Evolutionary conservation across 2,888 invertebrate species (phyloP), one percentile per base, ranked within the genome.

Genomic region (Hirtodrosophila confusa): DNA sequence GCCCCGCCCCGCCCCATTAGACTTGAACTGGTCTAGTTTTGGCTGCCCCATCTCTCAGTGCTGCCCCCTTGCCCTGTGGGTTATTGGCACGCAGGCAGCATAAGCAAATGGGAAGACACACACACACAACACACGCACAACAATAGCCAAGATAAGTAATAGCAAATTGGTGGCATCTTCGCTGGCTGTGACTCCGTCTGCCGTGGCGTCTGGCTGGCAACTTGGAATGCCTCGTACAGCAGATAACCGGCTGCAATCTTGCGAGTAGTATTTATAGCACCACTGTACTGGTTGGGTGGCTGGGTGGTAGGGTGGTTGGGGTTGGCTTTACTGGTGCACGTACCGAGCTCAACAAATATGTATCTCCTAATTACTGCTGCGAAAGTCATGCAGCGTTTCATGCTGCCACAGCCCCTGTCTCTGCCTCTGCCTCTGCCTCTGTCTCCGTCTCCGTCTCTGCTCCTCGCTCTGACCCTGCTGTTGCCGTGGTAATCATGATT

Each of bases 401-500:
- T 43, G 51, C 48, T 57, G 63, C 56, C 31, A 17, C 44, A 7
- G 12, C 39, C 31, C 10, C 2, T 44, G 40, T 17, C 31, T 7
- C 31, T 4, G 9, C 1, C 9, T 6, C 27, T 40, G 8, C 35
- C 27, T 10, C 9, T 24, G 12, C 23, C n/a, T 2, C 31, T 35
- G 29, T n/a, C n/a, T n/a, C n/a, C n/a, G 23, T 6, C 31, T 3
- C 31, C 27, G 33, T 12, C 40, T 11, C 40, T 63, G 62, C 55
- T 50, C 27, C 48, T 27, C 23, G 3, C 24, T 2, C 31, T 35
- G 29, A 17, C 41, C 17, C 40, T 63, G 62, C 55, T 54, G 60
- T 50, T 64, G 66, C 64, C 69, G 78, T 62, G 80, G 78, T 80
- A 80, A 79, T 79, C 84, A 79, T 84, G 84, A 80, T 84, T 79